A percentile compares a stretch with the other conserved stretches of the same genome.
These are phyloP conservation scores for Phalacrocorax carbo DNA, from an alignment of 2,113 vertebrate species.

Conservation along the genomic window DNA sequence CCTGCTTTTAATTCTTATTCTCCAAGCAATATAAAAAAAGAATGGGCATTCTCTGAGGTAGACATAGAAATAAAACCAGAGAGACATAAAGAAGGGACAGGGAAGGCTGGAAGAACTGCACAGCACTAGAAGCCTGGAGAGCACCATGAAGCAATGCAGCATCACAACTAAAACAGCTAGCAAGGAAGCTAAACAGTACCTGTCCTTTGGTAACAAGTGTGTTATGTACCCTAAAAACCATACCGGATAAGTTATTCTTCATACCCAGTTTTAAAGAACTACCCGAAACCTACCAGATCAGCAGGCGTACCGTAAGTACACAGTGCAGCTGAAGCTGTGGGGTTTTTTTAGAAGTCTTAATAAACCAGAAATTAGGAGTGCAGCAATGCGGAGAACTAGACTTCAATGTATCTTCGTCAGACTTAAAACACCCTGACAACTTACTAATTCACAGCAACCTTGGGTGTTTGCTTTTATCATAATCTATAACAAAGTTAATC, in stretches of 20 bases:
- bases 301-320: rapidly evolving
- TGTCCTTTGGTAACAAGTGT: background rate
- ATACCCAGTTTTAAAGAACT: background rate
- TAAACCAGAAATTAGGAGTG: background rate
- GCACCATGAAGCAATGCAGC: background rate
- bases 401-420: background rate
- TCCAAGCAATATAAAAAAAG: background rate
- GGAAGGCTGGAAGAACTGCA: background rate
- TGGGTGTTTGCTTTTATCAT: constrained; percentile 33
- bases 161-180: background rate
- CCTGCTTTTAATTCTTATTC: background rate
- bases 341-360: background rate
- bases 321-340: background rate
- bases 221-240: background rate
- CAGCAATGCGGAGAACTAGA: background rate
- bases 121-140: background rate
- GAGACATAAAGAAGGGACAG: background rate
- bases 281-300: background rate
- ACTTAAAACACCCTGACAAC: constrained; percentile 16
- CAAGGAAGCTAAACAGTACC: background rate
- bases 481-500: constrained; percentile 35
- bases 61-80: background rate
- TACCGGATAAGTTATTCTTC: background rate
- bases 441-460: constrained; percentile 32
- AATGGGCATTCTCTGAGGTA: background rate